Percentiles rank a stretch among this genome's conserved stretches.
Evolutionary conservation across 53 echinoderm and acorn worm species (phyloP).

Genomic region (Echinometra lucunter): DNA sequence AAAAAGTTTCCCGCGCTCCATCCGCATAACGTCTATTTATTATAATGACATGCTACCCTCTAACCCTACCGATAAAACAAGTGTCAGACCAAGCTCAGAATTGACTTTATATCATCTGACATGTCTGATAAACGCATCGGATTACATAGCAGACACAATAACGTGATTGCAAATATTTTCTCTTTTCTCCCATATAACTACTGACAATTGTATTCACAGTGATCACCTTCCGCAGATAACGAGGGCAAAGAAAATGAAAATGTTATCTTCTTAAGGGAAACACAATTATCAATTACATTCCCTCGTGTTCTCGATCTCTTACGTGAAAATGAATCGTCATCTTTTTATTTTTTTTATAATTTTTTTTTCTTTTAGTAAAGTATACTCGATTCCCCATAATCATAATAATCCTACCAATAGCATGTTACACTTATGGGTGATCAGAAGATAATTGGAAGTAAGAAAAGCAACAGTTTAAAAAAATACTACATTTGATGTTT

Average conservation of each 20-base stretch:
- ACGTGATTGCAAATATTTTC: not conserved
- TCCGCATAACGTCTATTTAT: not conserved
- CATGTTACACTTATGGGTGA: not conserved
- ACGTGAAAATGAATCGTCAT: not conserved
- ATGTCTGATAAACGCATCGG: not conserved
- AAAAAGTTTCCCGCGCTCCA: not conserved
- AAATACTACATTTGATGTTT: too few relatives aligned
- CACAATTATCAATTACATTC: not conserved
- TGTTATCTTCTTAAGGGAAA: not conserved
- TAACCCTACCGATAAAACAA: not conserved
- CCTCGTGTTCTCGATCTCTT: too few relatives aligned
- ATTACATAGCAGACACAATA: not conserved
- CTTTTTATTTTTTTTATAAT: not conserved
- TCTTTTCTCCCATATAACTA: not conserved
- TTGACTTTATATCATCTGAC: not conserved
- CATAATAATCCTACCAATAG: not conserved
- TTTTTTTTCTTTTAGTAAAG: not conserved
- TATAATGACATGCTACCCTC: not conserved
- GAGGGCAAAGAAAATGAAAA: not conserved
- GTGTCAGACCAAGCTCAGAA: not conserved
- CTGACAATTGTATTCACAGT: not conserved
- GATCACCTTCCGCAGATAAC: not conserved
- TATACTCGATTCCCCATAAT: too few relatives aligned
- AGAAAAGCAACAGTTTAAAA: not conserved
- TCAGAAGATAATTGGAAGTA: not conserved